Conservation (phyloP, 2,888 invertebrate genomes). For the Oligia strigilis region DNA sequence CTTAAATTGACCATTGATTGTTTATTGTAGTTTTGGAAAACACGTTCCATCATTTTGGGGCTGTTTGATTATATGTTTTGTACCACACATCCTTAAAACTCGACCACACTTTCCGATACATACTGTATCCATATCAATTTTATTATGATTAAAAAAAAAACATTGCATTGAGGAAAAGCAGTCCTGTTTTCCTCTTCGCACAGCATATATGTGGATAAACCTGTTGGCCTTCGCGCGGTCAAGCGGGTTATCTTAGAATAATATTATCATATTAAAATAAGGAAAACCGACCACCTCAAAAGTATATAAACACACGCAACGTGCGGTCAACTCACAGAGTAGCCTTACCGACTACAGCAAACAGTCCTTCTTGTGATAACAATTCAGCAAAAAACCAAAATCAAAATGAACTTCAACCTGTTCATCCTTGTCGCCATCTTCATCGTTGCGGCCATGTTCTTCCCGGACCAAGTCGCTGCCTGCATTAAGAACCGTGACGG, state of each 20-base stretch:
- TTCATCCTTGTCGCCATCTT: neutral
- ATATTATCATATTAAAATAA: neutral
- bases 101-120: neutral
- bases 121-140: neutral
- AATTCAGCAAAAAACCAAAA: neutral
- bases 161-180: neutral
- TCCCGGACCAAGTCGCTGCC: neutral
- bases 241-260: neutral
- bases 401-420: constrained; percentile 15
- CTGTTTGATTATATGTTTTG: too few species aligned
- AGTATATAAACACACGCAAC: neutral
- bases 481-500: constrained; percentile 1
- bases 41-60: too few species aligned
- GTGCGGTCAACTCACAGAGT: neutral
- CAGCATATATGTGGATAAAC: neutral
- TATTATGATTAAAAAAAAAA: neutral
- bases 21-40: too few species aligned
- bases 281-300: neutral
- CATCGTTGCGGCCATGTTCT: neutral
- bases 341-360: neutral
- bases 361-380: neutral
- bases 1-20: too few species aligned
- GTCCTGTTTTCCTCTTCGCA: neutral
- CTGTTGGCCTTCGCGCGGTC: neutral
- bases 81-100: neutral